Base-by-base conservation (phyloP, 2,797 vertebrate species). In the Cetoscarus ocellatus region DNA sequence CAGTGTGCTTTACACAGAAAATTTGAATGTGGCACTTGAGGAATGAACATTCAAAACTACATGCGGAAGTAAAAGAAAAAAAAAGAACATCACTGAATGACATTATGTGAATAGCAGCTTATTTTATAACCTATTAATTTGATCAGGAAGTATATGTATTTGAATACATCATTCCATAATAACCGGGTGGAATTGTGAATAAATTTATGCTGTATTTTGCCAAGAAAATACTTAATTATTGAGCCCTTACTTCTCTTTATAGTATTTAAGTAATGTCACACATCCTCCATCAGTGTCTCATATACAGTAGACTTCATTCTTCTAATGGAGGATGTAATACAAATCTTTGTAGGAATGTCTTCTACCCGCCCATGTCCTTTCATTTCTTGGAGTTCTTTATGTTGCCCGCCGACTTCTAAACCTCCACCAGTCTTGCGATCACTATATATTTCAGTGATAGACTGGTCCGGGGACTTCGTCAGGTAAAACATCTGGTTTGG, bases 401-500 rank as follows among this genome's bases (percentile, higher is more conserved):
- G 73, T 68, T 39, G 43, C 39, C 62, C 44, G n/a, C 42, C 63
- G 68, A 75, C 83, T 75, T 73, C 59, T 64, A 53, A 70, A 80
- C 54, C 45, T 59, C 67, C 77, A 85, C 89, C 84, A 62, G 35
- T 80, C 75, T 81, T 82, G 80, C 70, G 79, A 84, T 60, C 51
- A 63, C 69, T 81, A 80, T 83, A 75, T 50, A 57, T 67, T 76
- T 84, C 82, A 44, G 80, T 59, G 81, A 81, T 76, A 61, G 79
- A 67, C 72, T 70, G 83, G 73, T 18, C 73, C 3, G 64, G 71
- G 15, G 69, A 88, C 74, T 59, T 70, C 54, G 61, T 79, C 77
- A 61, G 85, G 74, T 84, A 75, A 80, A 91, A 94, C 93, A 93
- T 94, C 91, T 94, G 93, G 89, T 89, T 88, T 74, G 70, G 82